Evolutionary conservation across 2,797 vertebrate species (phyloP).

Genomic region (Lagorchestes hirsutus): DNA sequence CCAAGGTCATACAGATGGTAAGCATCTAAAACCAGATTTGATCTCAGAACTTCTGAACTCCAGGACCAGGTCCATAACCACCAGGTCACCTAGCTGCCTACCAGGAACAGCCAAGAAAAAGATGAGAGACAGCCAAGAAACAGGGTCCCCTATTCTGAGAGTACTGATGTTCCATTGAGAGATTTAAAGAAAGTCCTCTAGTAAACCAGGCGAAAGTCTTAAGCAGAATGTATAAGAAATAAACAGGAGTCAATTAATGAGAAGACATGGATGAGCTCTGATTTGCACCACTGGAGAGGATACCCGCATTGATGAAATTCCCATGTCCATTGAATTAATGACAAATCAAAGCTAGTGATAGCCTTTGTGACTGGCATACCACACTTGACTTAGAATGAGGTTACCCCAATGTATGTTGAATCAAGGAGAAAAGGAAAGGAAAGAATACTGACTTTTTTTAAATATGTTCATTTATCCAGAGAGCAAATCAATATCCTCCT

Average conservation of each 20-base stretch:
- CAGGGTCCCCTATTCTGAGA: neutral
- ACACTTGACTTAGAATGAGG: neutral
- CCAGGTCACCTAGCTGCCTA: neutral
- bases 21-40: neutral
- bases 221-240: neutral
- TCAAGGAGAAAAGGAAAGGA: neutral
- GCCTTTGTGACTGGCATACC: neutral
- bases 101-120: neutral
- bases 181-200: neutral
- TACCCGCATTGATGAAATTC: neutral
- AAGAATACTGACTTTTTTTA: slow-evolving; percentile 13
- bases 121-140: neutral
- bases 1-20: neutral
- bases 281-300: neutral
- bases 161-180: neutral
- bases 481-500: slow-evolving; percentile 11
- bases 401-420: neutral
- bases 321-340: neutral
- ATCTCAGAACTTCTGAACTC: neutral
- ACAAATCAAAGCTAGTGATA: neutral
- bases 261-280: neutral
- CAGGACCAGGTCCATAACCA: neutral
- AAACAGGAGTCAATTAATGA: neutral
- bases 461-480: slow-evolving; percentile 45
- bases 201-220: neutral